phyloP scores from a whole-genome alignment of 2,113 vertebrate species.

The Castor canadensis region DNA sequence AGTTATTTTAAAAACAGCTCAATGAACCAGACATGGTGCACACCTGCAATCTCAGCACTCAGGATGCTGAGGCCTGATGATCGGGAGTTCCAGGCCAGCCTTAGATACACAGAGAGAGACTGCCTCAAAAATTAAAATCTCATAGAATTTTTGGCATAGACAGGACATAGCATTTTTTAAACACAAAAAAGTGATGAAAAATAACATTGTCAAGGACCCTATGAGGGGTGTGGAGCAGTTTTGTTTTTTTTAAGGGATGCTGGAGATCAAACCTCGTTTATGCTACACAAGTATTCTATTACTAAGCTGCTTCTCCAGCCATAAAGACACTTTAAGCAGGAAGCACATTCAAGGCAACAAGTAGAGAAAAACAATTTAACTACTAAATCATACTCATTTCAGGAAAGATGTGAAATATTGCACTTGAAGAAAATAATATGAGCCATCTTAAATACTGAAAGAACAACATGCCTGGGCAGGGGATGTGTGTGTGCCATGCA shows the following conservation, averaged over 20 bases:
- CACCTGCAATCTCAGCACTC: no score
- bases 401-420: constrained; percentile 33
- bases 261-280: no score
- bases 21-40: neutral
- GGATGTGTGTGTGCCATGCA: no score
- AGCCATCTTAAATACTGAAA: neutral
- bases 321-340: neutral
- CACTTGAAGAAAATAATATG: neutral
- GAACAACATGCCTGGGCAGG: neutral
- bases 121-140: neutral
- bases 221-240: neutral
- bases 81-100: neutral
- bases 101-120: neutral
- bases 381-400: constrained; percentile 14
- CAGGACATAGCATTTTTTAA: neutral
- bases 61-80: neutral
- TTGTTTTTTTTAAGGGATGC: no score
- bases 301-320: neutral
- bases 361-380: constrained; percentile 8
- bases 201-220: neutral
- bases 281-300: neutral
- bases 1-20: constrained; percentile 21
- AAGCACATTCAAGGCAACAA: neutral
- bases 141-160: neutral
- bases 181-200: neutral